These are phyloP conservation scores for Pteronotus mesoamericanus DNA, from an alignment of 2,797 vertebrate species.

Conservation along the genomic window DNA sequence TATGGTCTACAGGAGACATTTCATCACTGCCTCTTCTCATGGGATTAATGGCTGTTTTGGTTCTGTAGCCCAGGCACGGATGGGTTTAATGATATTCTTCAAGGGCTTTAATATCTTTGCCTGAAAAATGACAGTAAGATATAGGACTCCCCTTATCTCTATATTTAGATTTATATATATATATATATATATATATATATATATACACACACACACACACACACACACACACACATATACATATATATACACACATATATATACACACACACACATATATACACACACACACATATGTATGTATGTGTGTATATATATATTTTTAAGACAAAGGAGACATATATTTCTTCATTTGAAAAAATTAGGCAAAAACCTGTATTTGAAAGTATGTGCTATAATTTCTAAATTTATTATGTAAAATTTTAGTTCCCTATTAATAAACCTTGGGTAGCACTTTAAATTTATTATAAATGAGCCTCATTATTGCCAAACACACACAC, in stretches of 20 bases:
- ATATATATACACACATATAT: too few species aligned
- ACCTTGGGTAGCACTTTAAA: not conserved
- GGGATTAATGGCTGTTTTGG: not conserved
- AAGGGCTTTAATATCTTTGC: not conserved
- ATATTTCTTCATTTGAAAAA: not conserved
- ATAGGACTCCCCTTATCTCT: not conserved
- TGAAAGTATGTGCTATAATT: not conserved
- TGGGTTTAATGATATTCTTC: not conserved
- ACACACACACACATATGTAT: too few species aligned
- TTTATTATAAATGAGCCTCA: not conserved
- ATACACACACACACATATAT: too few species aligned
- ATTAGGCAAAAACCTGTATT: not conserved
- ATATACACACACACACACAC: too few species aligned
- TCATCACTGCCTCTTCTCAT: not conserved
- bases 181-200: too few species aligned
- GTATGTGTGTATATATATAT: too few species aligned
- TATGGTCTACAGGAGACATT: too few species aligned
- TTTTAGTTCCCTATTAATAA: constrained; percentile 33
- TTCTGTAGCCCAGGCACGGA: not conserved
- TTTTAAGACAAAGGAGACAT: not conserved
- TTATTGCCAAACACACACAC: not conserved
- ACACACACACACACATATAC: too few species aligned
- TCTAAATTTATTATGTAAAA: constrained; percentile 40
- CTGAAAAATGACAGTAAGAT: not conserved
- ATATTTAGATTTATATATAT: not conserved